Percentiles rank a stretch among this genome's conserved stretches.
These are phyloP conservation scores for Pseudochromis fuscus DNA, from an alignment of 2,797 vertebrate genomes.

Conservation along the genomic window DNA sequence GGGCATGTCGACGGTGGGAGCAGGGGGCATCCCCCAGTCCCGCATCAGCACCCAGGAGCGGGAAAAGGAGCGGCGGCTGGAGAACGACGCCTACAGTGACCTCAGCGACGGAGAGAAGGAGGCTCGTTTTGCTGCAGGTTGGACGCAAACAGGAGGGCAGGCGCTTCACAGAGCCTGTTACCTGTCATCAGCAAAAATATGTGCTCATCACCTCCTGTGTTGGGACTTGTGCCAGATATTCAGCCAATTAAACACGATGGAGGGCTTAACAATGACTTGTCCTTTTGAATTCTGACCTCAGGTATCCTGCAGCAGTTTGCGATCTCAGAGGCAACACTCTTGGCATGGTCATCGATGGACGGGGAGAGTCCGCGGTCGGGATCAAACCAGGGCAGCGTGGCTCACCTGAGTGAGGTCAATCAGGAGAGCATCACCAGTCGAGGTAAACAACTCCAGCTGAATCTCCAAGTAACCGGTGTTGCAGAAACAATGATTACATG, in stretches of 20 bases:
- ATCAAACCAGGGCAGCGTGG: constrained; percentile 94
- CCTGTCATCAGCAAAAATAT: constrained; percentile 43
- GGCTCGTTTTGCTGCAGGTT: constrained; percentile 96
- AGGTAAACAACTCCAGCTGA: constrained; percentile 75
- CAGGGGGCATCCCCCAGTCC: constrained; percentile 84
- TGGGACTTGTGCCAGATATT: not conserved
- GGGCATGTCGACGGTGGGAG: constrained; percentile 91
- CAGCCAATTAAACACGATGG: no score
- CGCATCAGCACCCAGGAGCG: constrained; percentile 89
- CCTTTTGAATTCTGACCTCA: constrained; percentile 64
- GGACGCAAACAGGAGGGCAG: not conserved
- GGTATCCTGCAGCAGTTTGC: constrained; percentile 98
- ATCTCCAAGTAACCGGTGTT: constrained; percentile 6
- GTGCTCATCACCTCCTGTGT: constrained; percentile 24
- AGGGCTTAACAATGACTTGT: constrained; percentile 10
- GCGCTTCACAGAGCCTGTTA: constrained; percentile 16
- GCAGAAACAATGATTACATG: constrained; percentile 11
- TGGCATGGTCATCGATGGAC: constrained; percentile 99
- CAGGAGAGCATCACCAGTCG: constrained; percentile 92
- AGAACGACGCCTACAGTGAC: constrained; percentile 96
- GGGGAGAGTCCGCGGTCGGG: constrained; percentile 95
- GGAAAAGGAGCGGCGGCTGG: constrained; percentile 86
- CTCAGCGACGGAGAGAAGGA: constrained; percentile 99
- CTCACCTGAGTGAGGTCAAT: constrained; percentile 92
- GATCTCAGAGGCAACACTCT: constrained; percentile 95